Conservation (phyloP, 2,797 vertebrate genomes). For the Tangara arthus region DNA sequence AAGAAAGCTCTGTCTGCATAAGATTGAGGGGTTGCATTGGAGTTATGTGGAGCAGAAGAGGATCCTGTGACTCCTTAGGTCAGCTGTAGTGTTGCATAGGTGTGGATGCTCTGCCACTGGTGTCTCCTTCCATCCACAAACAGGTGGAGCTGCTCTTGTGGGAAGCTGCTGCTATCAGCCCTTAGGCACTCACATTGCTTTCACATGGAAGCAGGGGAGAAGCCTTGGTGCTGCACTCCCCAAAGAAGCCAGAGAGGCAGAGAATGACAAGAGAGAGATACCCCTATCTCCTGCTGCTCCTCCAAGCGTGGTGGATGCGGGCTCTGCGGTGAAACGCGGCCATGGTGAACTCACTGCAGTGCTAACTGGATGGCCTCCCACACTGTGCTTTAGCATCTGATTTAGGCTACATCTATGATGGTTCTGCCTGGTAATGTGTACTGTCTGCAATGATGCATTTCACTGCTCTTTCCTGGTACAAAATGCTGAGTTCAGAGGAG, state of each 20-base stretch:
- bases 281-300: accelerated
- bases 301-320: accelerated
- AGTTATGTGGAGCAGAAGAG: accelerated
- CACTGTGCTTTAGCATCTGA: neutral
- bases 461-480: neutral
- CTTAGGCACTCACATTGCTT: neutral
- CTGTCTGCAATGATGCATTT: neutral
- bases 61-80: neutral
- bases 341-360: accelerated
- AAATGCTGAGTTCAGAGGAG: neutral
- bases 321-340: neutral
- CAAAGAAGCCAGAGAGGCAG: neutral
- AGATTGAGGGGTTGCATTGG: neutral
- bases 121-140: accelerated
- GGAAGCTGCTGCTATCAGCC: accelerated
- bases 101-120: accelerated
- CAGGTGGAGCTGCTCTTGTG: neutral
- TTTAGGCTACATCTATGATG: accelerated
- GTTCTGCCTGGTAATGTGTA: neutral
- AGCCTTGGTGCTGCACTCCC: neutral
- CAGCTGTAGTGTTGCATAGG: accelerated
- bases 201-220: neutral
- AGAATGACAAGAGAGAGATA: neutral
- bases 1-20: neutral
- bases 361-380: accelerated